These are phyloP conservation scores for Asbolus verrucosus DNA, from an alignment of 1,140 invertebrate species.

Conservation along the genomic window DNA sequence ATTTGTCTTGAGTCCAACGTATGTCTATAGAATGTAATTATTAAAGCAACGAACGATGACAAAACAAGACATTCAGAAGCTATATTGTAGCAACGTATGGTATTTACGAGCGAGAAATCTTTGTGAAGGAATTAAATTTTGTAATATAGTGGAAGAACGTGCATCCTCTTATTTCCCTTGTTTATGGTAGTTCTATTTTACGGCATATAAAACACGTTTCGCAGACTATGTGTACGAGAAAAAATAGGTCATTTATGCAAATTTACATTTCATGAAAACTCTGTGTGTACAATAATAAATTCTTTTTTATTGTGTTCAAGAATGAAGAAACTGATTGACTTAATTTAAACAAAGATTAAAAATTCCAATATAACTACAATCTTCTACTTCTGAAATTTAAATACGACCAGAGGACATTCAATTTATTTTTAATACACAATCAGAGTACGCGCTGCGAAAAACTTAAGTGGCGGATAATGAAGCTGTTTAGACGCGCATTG, in stretches of 20 bases:
- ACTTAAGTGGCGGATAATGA: not conserved
- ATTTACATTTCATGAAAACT: conserved; percentile 8
- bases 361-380: not conserved
- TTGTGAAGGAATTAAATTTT: conserved; percentile 26
- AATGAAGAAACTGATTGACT: not conserved
- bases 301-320: not conserved
- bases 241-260: conserved; percentile 24
- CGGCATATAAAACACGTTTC: not conserved
- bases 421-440: not conserved
- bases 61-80: conserved; percentile 1
- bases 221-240: conserved; percentile 15
- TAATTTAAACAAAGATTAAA: conserved; percentile 4
- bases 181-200: conserved; percentile 8
- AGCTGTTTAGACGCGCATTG: not conserved
- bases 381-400: not conserved
- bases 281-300: conserved; percentile 4
- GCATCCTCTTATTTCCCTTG: not conserved
- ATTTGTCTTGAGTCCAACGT: conserved; percentile 3
- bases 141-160: conserved; percentile 20
- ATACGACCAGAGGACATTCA: not conserved
- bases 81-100: conserved; percentile 1
- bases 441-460: too few species aligned
- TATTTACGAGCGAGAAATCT: not conserved
- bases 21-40: conserved; percentile 12
- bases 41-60: not conserved